Base-by-base conservation (phyloP, 2,888 invertebrate genomes). In the Cephus pulcher region DNA sequence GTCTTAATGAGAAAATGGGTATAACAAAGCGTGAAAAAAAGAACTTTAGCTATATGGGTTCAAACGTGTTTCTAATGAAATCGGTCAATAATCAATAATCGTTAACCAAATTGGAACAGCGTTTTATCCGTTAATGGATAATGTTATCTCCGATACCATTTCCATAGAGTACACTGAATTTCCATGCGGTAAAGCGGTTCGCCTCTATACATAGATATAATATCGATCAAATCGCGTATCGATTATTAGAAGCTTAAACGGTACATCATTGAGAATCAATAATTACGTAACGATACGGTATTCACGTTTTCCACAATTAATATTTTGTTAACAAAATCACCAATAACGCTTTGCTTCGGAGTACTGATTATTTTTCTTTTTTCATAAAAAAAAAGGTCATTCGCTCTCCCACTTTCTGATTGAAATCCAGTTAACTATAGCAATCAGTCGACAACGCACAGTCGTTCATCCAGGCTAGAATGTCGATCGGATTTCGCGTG, bases 61-160 rank as follows among this genome's bases (percentile, higher is more conserved):
- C 23, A 56, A 56, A 56, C 56, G 56, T 56, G 23, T 56, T 56
- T 56, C 23, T 56, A 56, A 56, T 56, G 23, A 56, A 56, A 23
- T 56, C 56, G 71, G 23, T 15, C 71, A 34, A 71, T 71, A 71
- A 71, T 71, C 71, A 71, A 71, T 71, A 30, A 56, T 56, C 71
- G 71, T 71, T 32, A 6, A 71, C 11, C 71, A 34, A 32, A 34
- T 33, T 71, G 34, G 71, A 56, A 81, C 84, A 82, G 80, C 83
- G 76, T 78, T 78, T 76, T 80, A 78, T 75, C 80, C 82, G 83
- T 86, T 86, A 86, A 87, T 87, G 87, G 86, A 87, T 87, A 86
- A 86, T 85, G 83, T 86, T 84, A 87, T 87, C 84, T 80, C 79
- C 75, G 69, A 56, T 56, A 56, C 56, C 56, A 56, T 56, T 40